phyloP scores from a whole-genome alignment of 2,888 invertebrate genomes.

The Pristionchus maxplancki region DNA sequence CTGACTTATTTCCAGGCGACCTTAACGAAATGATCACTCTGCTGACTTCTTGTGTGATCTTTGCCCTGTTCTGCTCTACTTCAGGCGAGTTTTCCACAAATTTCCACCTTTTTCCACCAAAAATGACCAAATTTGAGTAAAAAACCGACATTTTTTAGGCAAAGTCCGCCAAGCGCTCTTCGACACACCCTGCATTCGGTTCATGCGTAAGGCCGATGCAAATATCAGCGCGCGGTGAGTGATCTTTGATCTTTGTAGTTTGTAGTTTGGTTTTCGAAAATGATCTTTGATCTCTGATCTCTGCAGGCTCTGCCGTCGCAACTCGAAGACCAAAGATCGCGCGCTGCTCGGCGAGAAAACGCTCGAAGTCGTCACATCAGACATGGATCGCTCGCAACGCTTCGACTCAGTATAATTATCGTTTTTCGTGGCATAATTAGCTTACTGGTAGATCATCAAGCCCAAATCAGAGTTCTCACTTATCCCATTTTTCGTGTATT shows the following conservation, averaged over 20 bases:
- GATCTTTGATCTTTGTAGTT: neutral
- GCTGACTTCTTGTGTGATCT: conserved; percentile 72
- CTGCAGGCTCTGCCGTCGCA: conserved; percentile 1
- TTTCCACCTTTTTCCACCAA: neutral
- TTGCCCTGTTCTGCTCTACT: conserved; percentile 72
- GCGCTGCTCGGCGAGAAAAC: conserved; percentile 18
- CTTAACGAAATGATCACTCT: conserved; percentile 73
- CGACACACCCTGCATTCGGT: conserved; percentile 58
- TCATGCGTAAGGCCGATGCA: conserved; percentile 35
- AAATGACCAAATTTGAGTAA: neutral
- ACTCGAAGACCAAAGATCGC: neutral
- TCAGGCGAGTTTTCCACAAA: conserved; percentile 50
- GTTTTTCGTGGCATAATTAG: neutral
- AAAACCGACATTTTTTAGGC: conserved; percentile 31
- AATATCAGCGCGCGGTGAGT: conserved; percentile 25
- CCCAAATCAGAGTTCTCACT: neutral
- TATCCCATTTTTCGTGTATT: neutral
- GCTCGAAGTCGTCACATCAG: conserved; percentile 41
- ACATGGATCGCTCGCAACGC: neutral
- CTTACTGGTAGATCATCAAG: neutral
- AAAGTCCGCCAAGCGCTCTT: conserved; percentile 61
- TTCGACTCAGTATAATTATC: conserved; percentile 30
- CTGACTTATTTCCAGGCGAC: conserved; percentile 59
- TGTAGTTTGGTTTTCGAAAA: neutral
- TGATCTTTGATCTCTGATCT: conserved; percentile 3